A percentile compares a stretch with the other conserved stretches of the same genome.
These are phyloP conservation scores for Drosophila novamexicana DNA, from an alignment of 1,140 invertebrate species.

Conservation along the genomic window DNA sequence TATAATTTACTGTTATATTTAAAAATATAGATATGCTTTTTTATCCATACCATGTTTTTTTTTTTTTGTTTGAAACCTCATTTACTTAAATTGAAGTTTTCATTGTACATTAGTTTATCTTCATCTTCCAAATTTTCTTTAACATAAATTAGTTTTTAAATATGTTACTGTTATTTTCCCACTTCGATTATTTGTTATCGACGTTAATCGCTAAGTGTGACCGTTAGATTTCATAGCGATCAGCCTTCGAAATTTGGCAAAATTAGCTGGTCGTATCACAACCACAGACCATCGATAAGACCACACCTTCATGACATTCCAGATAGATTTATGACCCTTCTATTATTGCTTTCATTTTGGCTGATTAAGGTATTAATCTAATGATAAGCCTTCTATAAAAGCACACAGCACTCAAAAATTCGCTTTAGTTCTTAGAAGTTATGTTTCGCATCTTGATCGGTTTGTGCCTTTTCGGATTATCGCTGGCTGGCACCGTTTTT, in stretches of 20 bases:
- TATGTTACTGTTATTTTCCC: not conserved
- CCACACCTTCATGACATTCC: constrained; percentile 7
- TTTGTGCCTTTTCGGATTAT: constrained; percentile 32
- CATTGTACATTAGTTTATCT: not conserved
- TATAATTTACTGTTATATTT: no score
- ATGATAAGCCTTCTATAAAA: constrained; percentile 24
- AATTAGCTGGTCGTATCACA: not conserved
- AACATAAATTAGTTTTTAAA: not conserved
- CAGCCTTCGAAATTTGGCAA: not conserved
- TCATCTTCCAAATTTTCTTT: no score
- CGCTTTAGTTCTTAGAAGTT: constrained; percentile 48
- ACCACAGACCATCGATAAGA: not conserved
- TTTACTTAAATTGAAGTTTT: no score
- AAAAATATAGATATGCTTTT: not conserved
- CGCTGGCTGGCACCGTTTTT: constrained; percentile 43
- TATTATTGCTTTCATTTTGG: constrained; percentile 17
- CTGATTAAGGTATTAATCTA: constrained; percentile 2
- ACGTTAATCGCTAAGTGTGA: not conserved
- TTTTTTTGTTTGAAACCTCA: no score
- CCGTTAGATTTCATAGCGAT: not conserved
- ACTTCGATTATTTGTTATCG: not conserved
- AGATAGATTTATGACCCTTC: constrained; percentile 19
- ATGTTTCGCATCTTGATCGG: constrained; percentile 64
- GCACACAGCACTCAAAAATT: not conserved
- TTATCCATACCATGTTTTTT: not conserved